phyloP scores from a whole-genome alignment of 1,140 invertebrate genomes.

The Orussus abietinus region DNA sequence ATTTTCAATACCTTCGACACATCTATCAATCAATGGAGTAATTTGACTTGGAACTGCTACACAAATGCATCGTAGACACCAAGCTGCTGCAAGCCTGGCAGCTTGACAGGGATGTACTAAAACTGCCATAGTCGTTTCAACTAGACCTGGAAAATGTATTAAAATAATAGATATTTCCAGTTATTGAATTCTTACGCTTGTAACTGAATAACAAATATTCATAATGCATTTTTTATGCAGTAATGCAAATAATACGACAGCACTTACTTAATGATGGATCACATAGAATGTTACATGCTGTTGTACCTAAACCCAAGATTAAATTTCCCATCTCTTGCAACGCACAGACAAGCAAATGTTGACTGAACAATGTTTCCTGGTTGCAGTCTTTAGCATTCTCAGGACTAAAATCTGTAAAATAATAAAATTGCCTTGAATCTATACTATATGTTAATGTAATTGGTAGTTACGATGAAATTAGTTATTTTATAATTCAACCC shows the following conservation, averaged over 20 bases:
- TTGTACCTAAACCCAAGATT: slow-evolving; percentile 85
- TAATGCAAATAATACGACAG: no score
- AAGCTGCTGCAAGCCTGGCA: slow-evolving; percentile 87
- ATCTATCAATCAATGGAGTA: slow-evolving; percentile 87
- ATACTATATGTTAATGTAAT: slow-evolving; percentile 5
- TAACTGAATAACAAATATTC: slow-evolving; percentile 6
- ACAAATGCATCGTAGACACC: slow-evolving; percentile 89
- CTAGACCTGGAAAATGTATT: slow-evolving; percentile 44
- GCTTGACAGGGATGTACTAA: slow-evolving; percentile 90
- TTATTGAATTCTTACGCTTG: slow-evolving; percentile 1
- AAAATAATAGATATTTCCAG: slow-evolving; percentile 14
- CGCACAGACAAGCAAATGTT: slow-evolving; percentile 91
- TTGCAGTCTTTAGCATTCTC: slow-evolving; percentile 88
- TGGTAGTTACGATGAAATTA: slow-evolving; percentile 3
- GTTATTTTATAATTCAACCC: neutral
- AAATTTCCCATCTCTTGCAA: slow-evolving; percentile 87
- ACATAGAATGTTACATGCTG: slow-evolving; percentile 80
- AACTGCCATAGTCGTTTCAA: slow-evolving; percentile 66
- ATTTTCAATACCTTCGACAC: slow-evolving; percentile 81
- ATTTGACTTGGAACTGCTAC: slow-evolving; percentile 91
- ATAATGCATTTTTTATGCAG: no score
- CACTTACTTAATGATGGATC: slow-evolving; percentile 78
- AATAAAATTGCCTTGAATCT: slow-evolving; percentile 11
- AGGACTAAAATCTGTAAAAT: slow-evolving; percentile 71
- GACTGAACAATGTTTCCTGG: slow-evolving; percentile 87